Evolutionary conservation across 2,888 invertebrate species (phyloP).

Genomic region (Catotricha subobsoleta): DNA sequence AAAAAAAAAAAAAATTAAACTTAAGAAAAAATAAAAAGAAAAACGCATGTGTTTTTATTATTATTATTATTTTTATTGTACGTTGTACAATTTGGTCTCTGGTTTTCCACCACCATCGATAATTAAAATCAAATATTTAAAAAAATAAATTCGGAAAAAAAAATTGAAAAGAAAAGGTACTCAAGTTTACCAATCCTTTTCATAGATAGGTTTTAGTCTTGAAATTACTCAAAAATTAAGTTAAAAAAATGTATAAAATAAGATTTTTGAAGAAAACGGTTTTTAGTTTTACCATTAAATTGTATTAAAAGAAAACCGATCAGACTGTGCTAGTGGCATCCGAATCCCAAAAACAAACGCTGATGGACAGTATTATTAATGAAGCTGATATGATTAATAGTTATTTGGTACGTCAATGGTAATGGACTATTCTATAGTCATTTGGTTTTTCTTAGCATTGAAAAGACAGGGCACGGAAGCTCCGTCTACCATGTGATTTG

Average conservation of each 20-base stretch:
- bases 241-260: not conserved
- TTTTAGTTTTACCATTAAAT: not conserved
- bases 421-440: too few species aligned
- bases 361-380: too few species aligned
- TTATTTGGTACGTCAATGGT: too few species aligned
- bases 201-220: too few species aligned
- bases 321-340: too few species aligned
- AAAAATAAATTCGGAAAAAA: not conserved
- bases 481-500: too few species aligned
- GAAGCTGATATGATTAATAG: too few species aligned
- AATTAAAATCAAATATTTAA: not conserved
- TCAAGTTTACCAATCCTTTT: not conserved
- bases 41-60: not conserved
- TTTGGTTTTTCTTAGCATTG: too few species aligned
- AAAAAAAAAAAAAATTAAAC: not conserved
- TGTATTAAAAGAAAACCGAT: too few species aligned
- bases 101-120: not conserved
- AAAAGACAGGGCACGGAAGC: too few species aligned
- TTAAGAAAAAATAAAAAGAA: not conserved
- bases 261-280: not conserved
- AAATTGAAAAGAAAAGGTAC: not conserved
- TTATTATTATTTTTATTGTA: not conserved
- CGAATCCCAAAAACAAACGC: too few species aligned
- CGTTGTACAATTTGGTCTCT: not conserved
- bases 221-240: too few species aligned